phyloP scores from a whole-genome alignment of 2,113 vertebrate genomes.

The Pionites leucogaster region DNA sequence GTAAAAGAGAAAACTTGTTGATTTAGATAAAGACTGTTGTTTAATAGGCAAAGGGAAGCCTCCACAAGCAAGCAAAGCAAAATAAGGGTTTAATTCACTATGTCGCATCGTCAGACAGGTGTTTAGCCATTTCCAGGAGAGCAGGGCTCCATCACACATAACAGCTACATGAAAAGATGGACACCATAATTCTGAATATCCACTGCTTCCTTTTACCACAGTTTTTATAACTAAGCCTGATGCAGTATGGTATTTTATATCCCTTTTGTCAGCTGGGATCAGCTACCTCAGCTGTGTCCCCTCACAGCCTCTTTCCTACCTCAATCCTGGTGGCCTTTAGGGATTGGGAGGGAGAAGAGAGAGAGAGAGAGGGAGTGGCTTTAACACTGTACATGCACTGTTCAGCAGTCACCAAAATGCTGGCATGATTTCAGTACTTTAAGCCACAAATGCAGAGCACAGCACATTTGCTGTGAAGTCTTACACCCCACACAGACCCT shows the following conservation, averaged over 20 bases:
- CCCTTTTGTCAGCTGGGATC: not conserved
- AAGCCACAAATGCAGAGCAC: not conserved
- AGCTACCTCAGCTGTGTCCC: not conserved
- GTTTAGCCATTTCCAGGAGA: not conserved
- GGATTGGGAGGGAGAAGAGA: not conserved
- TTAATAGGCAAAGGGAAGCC: not conserved
- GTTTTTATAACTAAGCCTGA: not conserved
- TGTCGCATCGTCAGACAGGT: accelerated
- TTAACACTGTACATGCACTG: not conserved
- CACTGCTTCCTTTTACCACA: not conserved
- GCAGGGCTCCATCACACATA: accelerated
- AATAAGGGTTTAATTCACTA: not conserved
- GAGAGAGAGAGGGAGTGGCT: not conserved
- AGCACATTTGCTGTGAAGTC: not conserved
- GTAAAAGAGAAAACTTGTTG: not conserved
- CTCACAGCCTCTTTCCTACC: not conserved
- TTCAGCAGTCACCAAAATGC: not conserved
- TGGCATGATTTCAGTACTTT: not conserved
- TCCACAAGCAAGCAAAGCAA: not conserved
- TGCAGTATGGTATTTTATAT: not conserved
- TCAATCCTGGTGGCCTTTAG: not conserved
- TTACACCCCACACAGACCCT: not conserved
- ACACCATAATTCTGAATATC: not conserved
- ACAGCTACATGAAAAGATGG: not conserved
- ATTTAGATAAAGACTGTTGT: not conserved